phyloP scores from a whole-genome alignment of 2,888 invertebrate genomes.

The Machimus atricapillus region DNA sequence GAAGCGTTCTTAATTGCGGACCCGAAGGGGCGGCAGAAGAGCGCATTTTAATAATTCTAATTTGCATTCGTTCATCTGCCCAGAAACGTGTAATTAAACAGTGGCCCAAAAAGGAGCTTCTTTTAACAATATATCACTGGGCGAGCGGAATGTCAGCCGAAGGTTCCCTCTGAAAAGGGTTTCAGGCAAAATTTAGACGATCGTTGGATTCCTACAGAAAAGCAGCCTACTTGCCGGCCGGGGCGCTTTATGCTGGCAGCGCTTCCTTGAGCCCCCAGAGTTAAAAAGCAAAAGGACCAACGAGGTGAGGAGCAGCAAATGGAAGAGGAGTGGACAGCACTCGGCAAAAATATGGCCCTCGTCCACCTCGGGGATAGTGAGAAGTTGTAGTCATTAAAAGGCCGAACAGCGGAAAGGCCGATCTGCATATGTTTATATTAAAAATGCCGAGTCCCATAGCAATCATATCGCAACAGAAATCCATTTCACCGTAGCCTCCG shows the following conservation, averaged over 20 bases:
- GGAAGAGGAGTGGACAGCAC: background rate
- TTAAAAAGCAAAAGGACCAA: background rate
- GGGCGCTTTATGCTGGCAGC: background rate
- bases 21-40: background rate
- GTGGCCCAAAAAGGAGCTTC: slow-evolving; percentile 37
- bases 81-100: slow-evolving; percentile 39
- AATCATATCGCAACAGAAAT: slow-evolving; percentile 53
- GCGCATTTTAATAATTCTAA: slow-evolving; percentile 31
- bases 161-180: slow-evolving; percentile 19
- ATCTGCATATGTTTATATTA: slow-evolving; percentile 40
- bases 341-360: slow-evolving; percentile 26
- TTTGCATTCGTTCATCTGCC: slow-evolving; percentile 13
- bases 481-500: slow-evolving; percentile 71
- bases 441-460: slow-evolving; percentile 3
- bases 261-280: slow-evolving; percentile 17
- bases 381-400: slow-evolving; percentile 35
- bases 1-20: slow-evolving; percentile 3
- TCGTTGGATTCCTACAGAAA: background rate
- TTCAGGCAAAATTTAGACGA: background rate
- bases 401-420: slow-evolving; percentile 36
- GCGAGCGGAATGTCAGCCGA: slow-evolving; percentile 31
- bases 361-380: slow-evolving; percentile 34
- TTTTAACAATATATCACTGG: slow-evolving; percentile 34
- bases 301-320: background rate
- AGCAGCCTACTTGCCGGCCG: background rate